Conservation (phyloP, 2,113 vertebrate genomes). For the Triplophysa siluroides region DNA sequence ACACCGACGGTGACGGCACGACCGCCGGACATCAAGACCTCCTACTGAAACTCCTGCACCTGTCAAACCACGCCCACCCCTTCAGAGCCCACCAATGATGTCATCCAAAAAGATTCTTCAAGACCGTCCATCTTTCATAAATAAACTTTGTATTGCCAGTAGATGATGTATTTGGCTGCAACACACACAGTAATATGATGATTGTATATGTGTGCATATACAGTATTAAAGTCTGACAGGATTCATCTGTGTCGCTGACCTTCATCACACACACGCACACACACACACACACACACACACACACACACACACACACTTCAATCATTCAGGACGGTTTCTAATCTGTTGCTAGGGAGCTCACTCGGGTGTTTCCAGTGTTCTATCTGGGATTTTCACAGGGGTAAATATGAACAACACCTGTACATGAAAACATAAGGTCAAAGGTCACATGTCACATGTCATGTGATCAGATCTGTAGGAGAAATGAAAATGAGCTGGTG, state of each 20-base stretch:
- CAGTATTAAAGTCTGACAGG: constrained; percentile 18
- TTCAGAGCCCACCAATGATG: constrained; percentile 51
- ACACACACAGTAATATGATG: constrained; percentile 23
- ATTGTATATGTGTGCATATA: not conserved
- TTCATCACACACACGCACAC: not conserved
- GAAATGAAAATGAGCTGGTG: too few relatives aligned
- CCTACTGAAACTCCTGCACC: constrained; percentile 54
- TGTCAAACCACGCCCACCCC: constrained; percentile 43
- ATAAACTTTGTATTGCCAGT: constrained; percentile 51
- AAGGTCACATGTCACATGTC: too few relatives aligned
- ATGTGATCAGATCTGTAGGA: too few relatives aligned
- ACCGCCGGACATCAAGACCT: constrained; percentile 35
- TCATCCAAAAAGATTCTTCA: constrained; percentile 4
- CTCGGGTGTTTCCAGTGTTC: too few relatives aligned
- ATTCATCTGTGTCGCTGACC: not conserved
- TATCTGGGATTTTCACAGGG: too few relatives aligned
- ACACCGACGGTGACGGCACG: constrained; percentile 36
- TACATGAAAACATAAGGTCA: too few relatives aligned
- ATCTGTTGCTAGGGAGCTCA: too few relatives aligned
- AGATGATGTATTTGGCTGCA: constrained; percentile 23
- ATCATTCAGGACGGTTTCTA: too few relatives aligned
- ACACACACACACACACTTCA: not conserved
- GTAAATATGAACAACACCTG: too few relatives aligned
- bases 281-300: not conserved
- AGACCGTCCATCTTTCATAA: constrained; percentile 43